phyloP scores from a whole-genome alignment of 1,140 invertebrate species.

The Andrena cerasifolii region DNA sequence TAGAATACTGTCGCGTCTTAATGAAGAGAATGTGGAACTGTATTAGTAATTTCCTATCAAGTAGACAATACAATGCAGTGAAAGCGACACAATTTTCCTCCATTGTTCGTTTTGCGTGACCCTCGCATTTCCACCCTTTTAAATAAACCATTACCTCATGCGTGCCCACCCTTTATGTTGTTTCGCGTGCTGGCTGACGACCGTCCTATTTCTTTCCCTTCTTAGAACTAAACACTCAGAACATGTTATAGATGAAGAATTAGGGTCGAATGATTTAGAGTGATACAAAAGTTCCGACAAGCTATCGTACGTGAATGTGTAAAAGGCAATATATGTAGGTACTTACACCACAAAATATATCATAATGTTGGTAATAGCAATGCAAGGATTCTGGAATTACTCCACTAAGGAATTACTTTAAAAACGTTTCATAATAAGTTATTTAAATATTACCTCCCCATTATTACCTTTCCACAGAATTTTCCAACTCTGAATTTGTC shows the following conservation, averaged over 20 bases:
- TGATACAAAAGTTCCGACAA: background rate
- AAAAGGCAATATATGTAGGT: background rate
- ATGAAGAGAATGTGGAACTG: too few species aligned
- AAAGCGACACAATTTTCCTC: background rate
- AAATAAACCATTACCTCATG: conserved; percentile 53
- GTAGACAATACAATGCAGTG: background rate
- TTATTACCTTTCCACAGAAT: too few species aligned
- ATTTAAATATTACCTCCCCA: too few species aligned
- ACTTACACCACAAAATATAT: background rate
- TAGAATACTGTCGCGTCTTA: too few species aligned
- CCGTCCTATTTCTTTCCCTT: conserved; percentile 2
- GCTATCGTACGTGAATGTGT: background rate
- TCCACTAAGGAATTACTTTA: too few species aligned
- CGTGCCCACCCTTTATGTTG: conserved; percentile 19
- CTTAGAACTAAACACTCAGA: conserved; percentile 23
- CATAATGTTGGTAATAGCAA: too few species aligned
- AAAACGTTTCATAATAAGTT: too few species aligned
- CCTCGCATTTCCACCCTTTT: conserved; percentile 44
- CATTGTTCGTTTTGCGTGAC: conserved; percentile 30
- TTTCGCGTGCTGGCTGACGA: conserved; percentile 16
- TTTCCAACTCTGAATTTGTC: too few species aligned
- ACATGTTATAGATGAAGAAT: conserved; percentile 27
- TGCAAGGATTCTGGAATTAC: too few species aligned
- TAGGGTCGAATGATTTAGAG: background rate
- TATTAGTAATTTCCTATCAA: too few species aligned